A percentile compares a stretch with the other conserved stretches of the same genome.
Conservation (phyloP, 2,797 vertebrate genomes). For the Sebastes oblongus region DNA sequence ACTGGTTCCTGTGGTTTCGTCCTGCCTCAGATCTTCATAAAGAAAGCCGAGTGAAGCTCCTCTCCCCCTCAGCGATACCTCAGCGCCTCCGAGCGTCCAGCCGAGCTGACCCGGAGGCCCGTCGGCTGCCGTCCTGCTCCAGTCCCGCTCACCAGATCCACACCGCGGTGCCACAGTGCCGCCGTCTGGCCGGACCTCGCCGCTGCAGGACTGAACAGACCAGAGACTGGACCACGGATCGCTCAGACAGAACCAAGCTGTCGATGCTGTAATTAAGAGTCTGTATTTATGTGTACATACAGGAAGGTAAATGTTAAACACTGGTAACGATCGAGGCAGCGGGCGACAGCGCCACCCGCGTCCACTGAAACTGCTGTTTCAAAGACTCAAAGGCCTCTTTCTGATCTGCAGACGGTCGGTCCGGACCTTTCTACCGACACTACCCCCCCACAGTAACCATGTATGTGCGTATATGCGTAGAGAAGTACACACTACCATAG, state of each 20-base stretch:
- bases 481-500: constrained; percentile 51
- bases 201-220: constrained; percentile 52
- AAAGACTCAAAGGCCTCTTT: constrained; percentile 44
- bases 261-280: constrained; percentile 55
- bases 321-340: constrained; percentile 62
- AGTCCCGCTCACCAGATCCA: constrained; percentile 31
- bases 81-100: constrained; percentile 47
- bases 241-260: too few species aligned
- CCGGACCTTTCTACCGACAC: constrained; percentile 41
- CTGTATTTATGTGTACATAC: constrained; percentile 80
- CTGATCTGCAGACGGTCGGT: constrained; percentile 15
- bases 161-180: constrained; percentile 53
- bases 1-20: background rate
- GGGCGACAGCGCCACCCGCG: constrained; percentile 43
- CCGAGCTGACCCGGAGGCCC: constrained; percentile 32
- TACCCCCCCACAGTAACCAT: constrained; percentile 7
- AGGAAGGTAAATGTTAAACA: constrained; percentile 70
- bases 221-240: constrained; percentile 5
- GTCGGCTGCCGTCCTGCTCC: constrained; percentile 33
- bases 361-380: constrained; percentile 68
- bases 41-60: constrained; percentile 82
- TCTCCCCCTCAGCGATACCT: constrained; percentile 57
- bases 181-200: constrained; percentile 58
- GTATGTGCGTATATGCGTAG: constrained; percentile 34
- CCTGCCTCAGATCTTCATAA: constrained; percentile 83